Evolutionary conservation across 2,888 invertebrate species (phyloP), one percentile per base, ranked within the genome.

Genomic region (Chaetoderma sp.): DNA sequence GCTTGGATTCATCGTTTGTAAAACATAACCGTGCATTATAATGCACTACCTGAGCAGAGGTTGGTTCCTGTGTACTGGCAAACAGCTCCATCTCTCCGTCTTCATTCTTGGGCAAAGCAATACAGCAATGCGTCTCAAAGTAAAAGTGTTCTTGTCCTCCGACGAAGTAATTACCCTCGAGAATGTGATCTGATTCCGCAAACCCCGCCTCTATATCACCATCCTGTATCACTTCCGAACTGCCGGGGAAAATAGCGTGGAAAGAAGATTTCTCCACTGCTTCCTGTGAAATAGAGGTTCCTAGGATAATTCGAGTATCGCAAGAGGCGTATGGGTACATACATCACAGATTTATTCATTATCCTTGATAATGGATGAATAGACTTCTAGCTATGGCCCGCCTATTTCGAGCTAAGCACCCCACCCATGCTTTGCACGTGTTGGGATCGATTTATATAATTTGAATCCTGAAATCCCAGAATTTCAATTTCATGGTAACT

Each of bases 111-210:
- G 65, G 60, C 30, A 85, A 79, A 0, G 79, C 87, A 6, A 87
- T 68, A 56, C 83, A 81, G 3, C 81, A 79, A 25, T 87, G 84
- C 0, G 96, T 94, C 87, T 97, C 96, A 72, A 97, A 88, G 86
- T 97, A 97, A 85, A 97, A 97, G 84, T 97, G 96, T 83, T 96
- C 96, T 85, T 97, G 96, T 0, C 94, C 95, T 13, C 94, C 94
- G 81, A 93, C 92, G 62, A 92, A 88, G 39, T 90, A 88, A 72
- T 92, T 90, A 0, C 94, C 94, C 86, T 93, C 91, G 28, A 94
- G 81, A 13, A 93, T 85, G 79, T 92, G 90, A 36, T 92, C 91
- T 13, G 92, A 90, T 70, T 90, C 88, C 32, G 88, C 85, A 70
- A 95, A 91, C 0, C 89, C 91, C 60, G 88, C 80, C 13, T 91